These are phyloP conservation scores for Eptatretus atami DNA, from an alignment of 2,797 vertebrate species.

Conservation along the genomic window DNA sequence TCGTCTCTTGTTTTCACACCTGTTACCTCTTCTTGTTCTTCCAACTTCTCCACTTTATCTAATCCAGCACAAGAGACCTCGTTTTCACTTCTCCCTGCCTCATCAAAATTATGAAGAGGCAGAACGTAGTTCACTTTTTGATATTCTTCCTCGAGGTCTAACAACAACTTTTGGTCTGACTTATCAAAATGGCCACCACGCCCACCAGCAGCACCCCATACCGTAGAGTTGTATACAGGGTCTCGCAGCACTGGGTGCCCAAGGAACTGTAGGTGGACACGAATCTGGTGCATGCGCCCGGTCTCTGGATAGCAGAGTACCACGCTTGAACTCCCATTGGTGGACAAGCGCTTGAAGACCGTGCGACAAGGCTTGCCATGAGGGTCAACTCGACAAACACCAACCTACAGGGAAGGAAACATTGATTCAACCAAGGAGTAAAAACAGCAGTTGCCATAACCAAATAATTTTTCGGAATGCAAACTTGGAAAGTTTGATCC, in stretches of 20 bases:
- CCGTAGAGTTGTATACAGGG: constrained; percentile 58
- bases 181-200: constrained; percentile 34
- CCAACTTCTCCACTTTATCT: background rate
- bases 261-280: constrained; percentile 73
- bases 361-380: constrained; percentile 52
- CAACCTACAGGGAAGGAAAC: constrained; percentile 15
- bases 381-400: constrained; percentile 56
- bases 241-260: constrained; percentile 75
- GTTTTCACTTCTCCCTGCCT: too few species aligned
- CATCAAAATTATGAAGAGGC: too few species aligned
- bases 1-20: background rate
- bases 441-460: too few species aligned
- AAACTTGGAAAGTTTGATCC: too few species aligned
- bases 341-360: constrained; percentile 47
- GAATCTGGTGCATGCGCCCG: constrained; percentile 82
- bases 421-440: background rate
- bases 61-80: too few species aligned
- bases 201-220: constrained; percentile 48
- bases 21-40: constrained; percentile 3
- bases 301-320: constrained; percentile 51
- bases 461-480: too few species aligned
- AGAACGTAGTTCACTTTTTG: constrained; percentile 7
- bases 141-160: constrained; percentile 43
- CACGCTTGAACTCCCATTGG: constrained; percentile 44
- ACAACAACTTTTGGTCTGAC: constrained; percentile 41